Evolutionary conservation across 92 coral and sea anemone genomes (phyloP), one percentile per base, ranked within the genome.

Genomic region (Blastomussa wellsi): DNA sequence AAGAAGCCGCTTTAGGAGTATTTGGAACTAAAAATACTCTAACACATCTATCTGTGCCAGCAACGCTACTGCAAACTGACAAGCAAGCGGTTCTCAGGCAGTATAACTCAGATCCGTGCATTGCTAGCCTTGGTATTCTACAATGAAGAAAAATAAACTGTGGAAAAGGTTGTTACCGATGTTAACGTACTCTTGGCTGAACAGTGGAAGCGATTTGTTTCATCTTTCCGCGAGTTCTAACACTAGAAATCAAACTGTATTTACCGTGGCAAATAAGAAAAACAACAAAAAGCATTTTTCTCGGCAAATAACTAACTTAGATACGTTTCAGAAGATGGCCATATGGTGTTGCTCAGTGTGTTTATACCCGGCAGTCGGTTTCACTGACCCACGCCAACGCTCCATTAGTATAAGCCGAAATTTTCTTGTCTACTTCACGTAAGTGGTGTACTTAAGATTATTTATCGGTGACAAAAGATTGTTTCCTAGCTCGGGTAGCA

Each of bases 71-170:
- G 8, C 82, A 85, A 51, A 77, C 88, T 6, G 94, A 91, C 74
- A 88, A 87, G 74, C 88, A 76, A 12, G 88, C 94, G 1, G 90
- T 91, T 22, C 72, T 91, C 10, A 69, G 92, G 78, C 92, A 91
- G 24, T 91, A 89, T 28, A 82, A 91, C 55, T 91, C 94, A 1
- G 94, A 91, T 53, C 94, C 94, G 8, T 91, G 94, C 19, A 81
- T 91, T 5, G 94, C 89, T 19, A 81, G 94, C 39, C 89, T 91
- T 31, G 94, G 94, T 12, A 84, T 91, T 89, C 81, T 91, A 31
- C 79, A 81, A 36, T 91, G 82, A 70, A 28, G 44, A n/a, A n/a
- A n/a, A n/a, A 36, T 22, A 26, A 67, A 68, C 60, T 44, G 24
- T 74, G 67, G 28, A 77, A 55, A 77, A 49, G 33, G 12, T 24